Base-by-base conservation (phyloP, 2,888 invertebrate species). In the Phymatocera aterrima region DNA sequence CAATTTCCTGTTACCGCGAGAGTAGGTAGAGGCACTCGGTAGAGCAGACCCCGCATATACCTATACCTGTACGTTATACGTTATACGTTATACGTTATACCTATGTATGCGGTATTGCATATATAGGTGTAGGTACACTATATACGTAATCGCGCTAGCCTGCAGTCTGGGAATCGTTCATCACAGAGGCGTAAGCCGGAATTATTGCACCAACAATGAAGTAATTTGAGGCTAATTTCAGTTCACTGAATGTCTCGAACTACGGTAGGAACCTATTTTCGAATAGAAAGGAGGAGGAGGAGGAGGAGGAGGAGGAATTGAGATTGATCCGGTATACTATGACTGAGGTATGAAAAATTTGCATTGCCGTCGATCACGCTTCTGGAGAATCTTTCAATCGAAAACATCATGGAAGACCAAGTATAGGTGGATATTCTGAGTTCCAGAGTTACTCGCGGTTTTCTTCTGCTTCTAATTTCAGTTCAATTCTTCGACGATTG, bases 1-100 rank as follows among this genome's bases (percentile, higher is more conserved):
- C 85, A 87, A 87, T 87, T 88, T 87, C 86, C 87, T 85, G 86
- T 83, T 79, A 79, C 82, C 81, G 83, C 83, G 83, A 83, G 82
- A 80, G 81, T 80, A 4, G 12, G 21, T 31, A 3, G 28, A 65
- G 24, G 3, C 21, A 24, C 12, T 5, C 15, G 18, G 64, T 34
- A 6, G 6, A 34, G 34, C 31, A 15, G 4, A 8, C 4, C 40
- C 8, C 40, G 4, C 4, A 40, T 40, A 40, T 8, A 40, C 40
- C 4, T 40, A 40, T 4, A 40, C 57, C 28, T 24, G 24, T 57
- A 28, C 57, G 24, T 28, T 12, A 24, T 28, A 28, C 28, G n/a
- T n/a, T n/a, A n/a, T n/a, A n/a, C n/a, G n/a, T n/a, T n/a, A n/a
- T n/a, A n/a, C n/a, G n/a, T n/a, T n/a, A n/a, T n/a, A n/a, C n/a